Percentiles rank a stretch among this genome's conserved stretches.
phyloP scores from a whole-genome alignment of 2,797 vertebrate species.

The Sebastes aleutianus region DNA sequence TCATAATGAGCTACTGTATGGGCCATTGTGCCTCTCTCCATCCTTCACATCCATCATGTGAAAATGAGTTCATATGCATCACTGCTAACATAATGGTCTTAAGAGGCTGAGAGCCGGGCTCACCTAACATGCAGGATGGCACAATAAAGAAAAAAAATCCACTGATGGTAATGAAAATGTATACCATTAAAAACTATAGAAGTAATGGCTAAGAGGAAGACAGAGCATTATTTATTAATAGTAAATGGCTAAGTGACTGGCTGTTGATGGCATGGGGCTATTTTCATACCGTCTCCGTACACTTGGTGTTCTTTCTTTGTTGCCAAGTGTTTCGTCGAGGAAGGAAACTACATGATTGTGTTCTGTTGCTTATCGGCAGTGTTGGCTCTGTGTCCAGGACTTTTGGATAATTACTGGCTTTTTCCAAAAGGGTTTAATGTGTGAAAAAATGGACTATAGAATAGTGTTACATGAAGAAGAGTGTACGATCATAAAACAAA shows the following conservation, averaged over 20 bases:
- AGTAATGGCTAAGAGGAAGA: conserved; percentile 52
- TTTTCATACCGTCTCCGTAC: conserved; percentile 55
- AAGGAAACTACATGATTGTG: conserved; percentile 2
- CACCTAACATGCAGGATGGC: conserved; percentile 60
- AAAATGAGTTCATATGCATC: conserved; percentile 70
- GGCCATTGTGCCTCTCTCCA: conserved; percentile 25
- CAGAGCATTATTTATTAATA: conserved; percentile 71
- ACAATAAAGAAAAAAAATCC: conserved; percentile 55
- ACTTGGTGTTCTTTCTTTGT: conserved; percentile 35
- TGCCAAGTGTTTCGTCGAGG: conserved; percentile 22
- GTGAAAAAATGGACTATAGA: conserved; percentile 15
- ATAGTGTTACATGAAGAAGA: conserved; percentile 15
- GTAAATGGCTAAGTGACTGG: conserved; percentile 66
- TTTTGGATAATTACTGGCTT: conserved; percentile 3
- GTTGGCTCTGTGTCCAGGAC: conserved; percentile 8
- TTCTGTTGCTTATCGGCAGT: conserved; percentile 6
- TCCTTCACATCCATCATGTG: conserved; percentile 58
- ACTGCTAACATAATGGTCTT: conserved; percentile 67
- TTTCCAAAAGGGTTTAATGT: conserved; percentile 1
- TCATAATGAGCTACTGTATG: conserved; percentile 23
- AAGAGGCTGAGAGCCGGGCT: conserved; percentile 60
- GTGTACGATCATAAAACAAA: not conserved
- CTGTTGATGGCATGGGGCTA: conserved; percentile 64
- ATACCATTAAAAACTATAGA: conserved; percentile 65
- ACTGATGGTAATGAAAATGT: conserved; percentile 74